These are phyloP conservation scores for Drosophila merina DNA, from an alignment of 2,888 invertebrate species.

Conservation along the genomic window DNA sequence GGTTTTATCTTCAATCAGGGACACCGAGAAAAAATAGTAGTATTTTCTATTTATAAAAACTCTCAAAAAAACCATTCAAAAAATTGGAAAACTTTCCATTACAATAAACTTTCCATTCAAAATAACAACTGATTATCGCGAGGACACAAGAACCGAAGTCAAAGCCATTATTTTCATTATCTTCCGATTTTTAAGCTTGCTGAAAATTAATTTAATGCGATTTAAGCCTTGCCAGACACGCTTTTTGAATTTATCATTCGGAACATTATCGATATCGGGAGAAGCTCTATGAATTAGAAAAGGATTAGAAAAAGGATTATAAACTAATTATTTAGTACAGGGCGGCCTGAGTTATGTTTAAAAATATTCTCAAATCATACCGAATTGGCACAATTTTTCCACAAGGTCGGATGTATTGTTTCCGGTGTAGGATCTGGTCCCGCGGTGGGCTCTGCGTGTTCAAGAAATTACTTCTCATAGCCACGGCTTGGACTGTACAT, in stretches of 20 bases:
- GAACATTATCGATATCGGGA: neutral
- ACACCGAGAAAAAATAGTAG: constrained; percentile 20
- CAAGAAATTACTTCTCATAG: constrained; percentile 40
- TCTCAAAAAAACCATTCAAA: neutral
- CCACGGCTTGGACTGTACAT: constrained; percentile 26
- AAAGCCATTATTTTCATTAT: neutral
- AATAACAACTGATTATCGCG: neutral
- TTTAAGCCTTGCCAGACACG: neutral
- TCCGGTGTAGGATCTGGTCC: constrained; percentile 13
- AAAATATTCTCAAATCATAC: neutral
- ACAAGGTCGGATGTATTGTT: neutral
- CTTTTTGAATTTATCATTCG: neutral
- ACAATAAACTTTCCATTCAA: neutral
- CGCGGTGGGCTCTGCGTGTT: constrained; percentile 36
- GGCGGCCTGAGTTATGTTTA: neutral
- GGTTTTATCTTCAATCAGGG: constrained; percentile 19
- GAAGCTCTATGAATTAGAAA: neutral
- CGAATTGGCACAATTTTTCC: constrained; percentile 2
- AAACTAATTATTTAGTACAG: neutral
- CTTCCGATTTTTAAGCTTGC: neutral
- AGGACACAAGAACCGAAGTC: neutral
- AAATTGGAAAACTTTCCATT: too few relatives aligned
- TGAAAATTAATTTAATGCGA: neutral
- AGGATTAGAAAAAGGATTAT: neutral
- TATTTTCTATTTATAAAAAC: neutral